Percentiles rank a stretch among this genome's conserved stretches.
phyloP scores from a whole-genome alignment of 1,140 invertebrate species.

The Vollenhovia emeryi region DNA sequence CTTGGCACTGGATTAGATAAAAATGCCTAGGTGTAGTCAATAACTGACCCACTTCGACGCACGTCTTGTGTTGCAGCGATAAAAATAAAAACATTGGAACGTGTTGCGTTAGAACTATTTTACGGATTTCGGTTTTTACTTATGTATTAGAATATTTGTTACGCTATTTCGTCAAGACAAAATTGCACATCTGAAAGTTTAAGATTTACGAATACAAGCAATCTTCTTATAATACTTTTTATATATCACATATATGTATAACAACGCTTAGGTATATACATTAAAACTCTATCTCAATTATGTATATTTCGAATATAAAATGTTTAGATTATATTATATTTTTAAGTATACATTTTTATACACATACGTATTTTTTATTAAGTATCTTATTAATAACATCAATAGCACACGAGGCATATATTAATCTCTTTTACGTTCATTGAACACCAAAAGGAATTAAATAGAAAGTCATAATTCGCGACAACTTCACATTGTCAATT shows the following conservation, averaged over 20 bases:
- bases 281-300: neutral
- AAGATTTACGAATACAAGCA: neutral
- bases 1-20: conserved; percentile 32
- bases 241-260: neutral
- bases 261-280: neutral
- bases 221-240: conserved; percentile 10
- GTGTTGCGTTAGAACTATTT: neutral
- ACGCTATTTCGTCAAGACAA: neutral
- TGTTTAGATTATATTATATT: neutral
- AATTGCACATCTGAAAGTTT: neutral
- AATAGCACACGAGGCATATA: neutral
- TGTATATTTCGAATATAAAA: neutral
- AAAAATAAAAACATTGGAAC: neutral
- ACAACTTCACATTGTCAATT: neutral
- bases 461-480: neutral
- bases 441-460: neutral
- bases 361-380: neutral
- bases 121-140: neutral
- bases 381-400: neutral
- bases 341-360: neutral
- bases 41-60: conserved; percentile 22
- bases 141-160: neutral
- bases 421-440: neutral
- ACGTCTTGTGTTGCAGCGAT: neutral
- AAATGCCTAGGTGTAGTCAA: conserved; percentile 39